phyloP scores from a whole-genome alignment of 2,888 invertebrate genomes.

The Pollenia griseotomentosa region DNA sequence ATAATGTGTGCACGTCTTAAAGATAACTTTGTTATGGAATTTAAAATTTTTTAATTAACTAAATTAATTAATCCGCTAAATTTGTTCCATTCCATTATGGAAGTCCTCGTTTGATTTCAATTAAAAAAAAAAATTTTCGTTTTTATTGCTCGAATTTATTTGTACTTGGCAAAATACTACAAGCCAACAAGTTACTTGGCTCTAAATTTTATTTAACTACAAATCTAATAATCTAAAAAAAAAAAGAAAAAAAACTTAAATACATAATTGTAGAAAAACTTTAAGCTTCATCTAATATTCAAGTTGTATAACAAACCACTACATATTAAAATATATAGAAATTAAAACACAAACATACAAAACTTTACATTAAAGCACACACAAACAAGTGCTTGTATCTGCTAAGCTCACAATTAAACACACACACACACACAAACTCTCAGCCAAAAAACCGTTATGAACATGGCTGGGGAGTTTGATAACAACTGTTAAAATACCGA shows the following conservation, averaged over 20 bases:
- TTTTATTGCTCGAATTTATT: too few species aligned
- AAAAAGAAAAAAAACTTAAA: background rate
- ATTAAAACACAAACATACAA: background rate
- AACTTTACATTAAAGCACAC: slow-evolving; percentile 3
- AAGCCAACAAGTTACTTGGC: background rate
- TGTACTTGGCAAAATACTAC: background rate
- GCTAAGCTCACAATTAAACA: slow-evolving; percentile 5
- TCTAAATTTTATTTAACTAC: slow-evolving; percentile 11
- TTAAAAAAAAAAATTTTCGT: too few species aligned
- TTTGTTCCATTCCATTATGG: too few species aligned
- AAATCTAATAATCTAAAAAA: slow-evolving; percentile 5
- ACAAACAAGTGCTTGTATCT: slow-evolving; percentile 22
- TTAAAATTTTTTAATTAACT: too few species aligned
- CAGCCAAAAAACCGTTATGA: slow-evolving; percentile 22
- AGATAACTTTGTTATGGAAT: too few species aligned
- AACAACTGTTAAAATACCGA: slow-evolving; percentile 58
- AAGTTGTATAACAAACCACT: slow-evolving; percentile 47
- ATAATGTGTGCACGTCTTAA: too few species aligned
- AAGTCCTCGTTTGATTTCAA: too few species aligned
- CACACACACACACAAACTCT: background rate
- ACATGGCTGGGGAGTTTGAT: slow-evolving; percentile 69
- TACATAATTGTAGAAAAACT: slow-evolving; percentile 54
- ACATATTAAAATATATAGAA: background rate
- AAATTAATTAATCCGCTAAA: too few species aligned
- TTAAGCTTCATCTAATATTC: slow-evolving; percentile 58